phyloP scores from a whole-genome alignment of 2,888 invertebrate species.

The Drosophila monieri region DNA sequence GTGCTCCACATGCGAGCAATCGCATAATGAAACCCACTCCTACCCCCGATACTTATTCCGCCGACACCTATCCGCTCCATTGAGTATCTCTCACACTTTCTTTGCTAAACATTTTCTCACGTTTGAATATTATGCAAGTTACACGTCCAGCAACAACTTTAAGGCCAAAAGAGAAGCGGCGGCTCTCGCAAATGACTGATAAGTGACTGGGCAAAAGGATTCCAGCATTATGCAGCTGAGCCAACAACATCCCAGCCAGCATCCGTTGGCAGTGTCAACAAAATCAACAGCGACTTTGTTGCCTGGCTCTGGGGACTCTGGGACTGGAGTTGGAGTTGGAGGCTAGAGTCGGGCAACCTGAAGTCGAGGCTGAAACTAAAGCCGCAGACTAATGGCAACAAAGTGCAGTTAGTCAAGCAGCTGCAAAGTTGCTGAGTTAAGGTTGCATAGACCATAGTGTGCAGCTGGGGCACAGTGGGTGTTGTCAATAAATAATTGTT shows the following conservation, averaged over 20 bases:
- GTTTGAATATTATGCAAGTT: conserved; percentile 50
- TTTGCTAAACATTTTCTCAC: conserved; percentile 66
- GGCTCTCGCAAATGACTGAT: conserved; percentile 46
- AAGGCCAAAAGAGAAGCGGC: not conserved
- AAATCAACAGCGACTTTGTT: conserved; percentile 52
- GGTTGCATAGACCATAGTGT: conserved; percentile 28
- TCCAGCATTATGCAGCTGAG: conserved; percentile 64
- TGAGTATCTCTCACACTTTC: conserved; percentile 44
- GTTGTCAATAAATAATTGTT: not conserved
- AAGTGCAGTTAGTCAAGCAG: conserved; percentile 68
- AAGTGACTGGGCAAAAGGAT: conserved; percentile 63
- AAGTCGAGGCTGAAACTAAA: conserved; percentile 20
- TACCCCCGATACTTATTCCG: not conserved
- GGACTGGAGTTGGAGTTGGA: not conserved
- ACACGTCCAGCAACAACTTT: conserved; percentile 18
- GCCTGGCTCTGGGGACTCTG: conserved; percentile 1
- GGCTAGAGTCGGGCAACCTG: conserved; percentile 4
- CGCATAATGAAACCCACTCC: conserved; percentile 30
- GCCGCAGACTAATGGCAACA: conserved; percentile 57
- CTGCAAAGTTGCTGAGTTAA: conserved; percentile 71
- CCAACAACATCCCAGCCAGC: conserved; percentile 57
- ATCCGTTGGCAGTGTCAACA: conserved; percentile 69
- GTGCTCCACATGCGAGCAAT: conserved; percentile 49
- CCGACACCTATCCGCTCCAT: conserved; percentile 27
- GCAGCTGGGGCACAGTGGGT: conserved; percentile 39